A percentile compares a stretch with the other conserved stretches of the same genome.
Evolutionary conservation across 2,888 invertebrate genomes (phyloP).

Genomic region (Tromatobia lineatoria): DNA sequence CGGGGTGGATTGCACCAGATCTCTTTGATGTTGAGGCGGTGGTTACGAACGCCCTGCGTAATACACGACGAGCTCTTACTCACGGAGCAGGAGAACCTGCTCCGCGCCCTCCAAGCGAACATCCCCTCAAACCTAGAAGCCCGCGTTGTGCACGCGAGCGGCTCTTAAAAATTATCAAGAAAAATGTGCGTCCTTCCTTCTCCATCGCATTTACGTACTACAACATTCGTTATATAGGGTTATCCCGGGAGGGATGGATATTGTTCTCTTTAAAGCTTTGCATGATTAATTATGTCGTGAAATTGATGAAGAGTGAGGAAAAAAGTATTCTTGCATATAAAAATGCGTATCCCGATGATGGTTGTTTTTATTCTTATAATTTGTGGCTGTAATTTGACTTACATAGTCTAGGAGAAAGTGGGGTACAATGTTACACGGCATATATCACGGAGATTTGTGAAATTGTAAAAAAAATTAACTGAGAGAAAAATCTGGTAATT

Average conservation of each 20-base stretch:
- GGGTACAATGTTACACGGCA: too few relatives aligned
- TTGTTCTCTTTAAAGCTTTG: background rate
- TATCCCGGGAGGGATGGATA: background rate
- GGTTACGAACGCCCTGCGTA: slow-evolving; percentile 70
- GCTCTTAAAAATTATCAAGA: slow-evolving; percentile 73
- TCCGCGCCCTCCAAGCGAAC: slow-evolving; percentile 51
- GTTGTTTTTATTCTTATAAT: background rate
- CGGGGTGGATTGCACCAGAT: slow-evolving; percentile 62
- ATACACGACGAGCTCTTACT: slow-evolving; percentile 69
- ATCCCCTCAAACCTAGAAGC: slow-evolving; percentile 60
- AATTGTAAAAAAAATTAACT: too few relatives aligned
- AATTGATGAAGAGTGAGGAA: background rate
- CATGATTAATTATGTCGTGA: background rate
- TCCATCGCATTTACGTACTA: slow-evolving; percentile 11
- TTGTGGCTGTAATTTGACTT: background rate
- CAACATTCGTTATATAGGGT: background rate
- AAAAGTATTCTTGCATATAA: background rate
- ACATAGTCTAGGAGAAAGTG: too few relatives aligned
- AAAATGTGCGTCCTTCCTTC: slow-evolving; percentile 66
- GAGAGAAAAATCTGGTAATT: too few relatives aligned
- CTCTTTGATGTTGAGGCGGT: slow-evolving; percentile 82
- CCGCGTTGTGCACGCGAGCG: slow-evolving; percentile 58
- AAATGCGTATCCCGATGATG: background rate
- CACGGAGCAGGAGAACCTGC: slow-evolving; percentile 21
- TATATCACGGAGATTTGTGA: too few relatives aligned